phyloP scores from a whole-genome alignment of 2,113 vertebrate genomes.

The Mixornis gularis region DNA sequence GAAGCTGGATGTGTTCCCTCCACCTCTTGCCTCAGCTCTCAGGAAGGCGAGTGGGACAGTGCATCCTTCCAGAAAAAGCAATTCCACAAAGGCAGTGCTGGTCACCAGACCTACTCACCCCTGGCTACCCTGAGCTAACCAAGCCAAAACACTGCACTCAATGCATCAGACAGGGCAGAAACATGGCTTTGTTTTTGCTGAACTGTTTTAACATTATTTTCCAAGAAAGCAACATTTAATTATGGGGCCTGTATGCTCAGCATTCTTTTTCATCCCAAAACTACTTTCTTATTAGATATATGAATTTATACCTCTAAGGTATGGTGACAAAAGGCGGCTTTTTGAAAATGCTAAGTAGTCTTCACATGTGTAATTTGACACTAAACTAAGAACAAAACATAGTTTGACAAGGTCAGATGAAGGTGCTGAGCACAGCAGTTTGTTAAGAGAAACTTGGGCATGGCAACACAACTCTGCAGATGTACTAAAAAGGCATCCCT shows the following conservation, averaged over 20 bases:
- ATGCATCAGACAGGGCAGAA: not conserved
- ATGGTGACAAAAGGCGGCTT: not conserved
- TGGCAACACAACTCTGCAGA: not conserved
- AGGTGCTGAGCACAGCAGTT: not conserved
- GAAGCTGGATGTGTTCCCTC: not conserved
- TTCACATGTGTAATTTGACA: not conserved
- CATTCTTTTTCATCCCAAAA: not conserved
- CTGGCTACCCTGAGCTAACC: rapidly evolving
- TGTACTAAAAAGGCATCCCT: not conserved
- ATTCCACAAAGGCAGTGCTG: not conserved
- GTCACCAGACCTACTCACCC: not conserved
- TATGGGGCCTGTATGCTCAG: not conserved
- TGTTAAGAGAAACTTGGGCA: not conserved
- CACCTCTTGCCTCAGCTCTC: not conserved
- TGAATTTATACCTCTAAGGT: not conserved
- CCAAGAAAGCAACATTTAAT: not conserved
- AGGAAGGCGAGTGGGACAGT: rapidly evolving
- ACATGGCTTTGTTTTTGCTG: not conserved
- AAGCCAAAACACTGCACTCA: not conserved
- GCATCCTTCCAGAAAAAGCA: not conserved
- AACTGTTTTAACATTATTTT: not conserved
- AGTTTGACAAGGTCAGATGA: not conserved
- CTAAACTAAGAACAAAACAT: not conserved
- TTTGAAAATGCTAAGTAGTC: not conserved
- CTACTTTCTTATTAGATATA: not conserved